Evolutionary conservation across 2,113 vertebrate genomes (phyloP).

Genomic region (Eclectus roratus): DNA sequence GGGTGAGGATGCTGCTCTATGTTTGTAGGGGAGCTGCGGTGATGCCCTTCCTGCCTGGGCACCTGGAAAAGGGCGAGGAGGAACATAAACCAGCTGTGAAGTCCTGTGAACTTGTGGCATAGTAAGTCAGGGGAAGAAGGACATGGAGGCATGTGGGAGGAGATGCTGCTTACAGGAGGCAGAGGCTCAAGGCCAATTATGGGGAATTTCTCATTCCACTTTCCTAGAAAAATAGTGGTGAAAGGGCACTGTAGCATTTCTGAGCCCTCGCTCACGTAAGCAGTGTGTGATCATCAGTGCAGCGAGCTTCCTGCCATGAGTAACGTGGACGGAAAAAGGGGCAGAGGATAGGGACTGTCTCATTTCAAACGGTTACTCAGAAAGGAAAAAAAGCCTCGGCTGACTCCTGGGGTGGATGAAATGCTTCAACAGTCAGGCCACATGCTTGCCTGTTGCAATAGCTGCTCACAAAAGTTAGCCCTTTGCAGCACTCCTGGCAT

Average conservation of each 20-base stretch:
- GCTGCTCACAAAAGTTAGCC: neutral
- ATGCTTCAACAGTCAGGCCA: neutral
- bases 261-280: neutral
- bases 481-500: neutral
- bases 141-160: neutral
- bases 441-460: neutral
- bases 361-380: neutral
- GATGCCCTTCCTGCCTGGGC: neutral
- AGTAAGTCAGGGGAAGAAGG: neutral
- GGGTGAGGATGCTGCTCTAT: neutral
- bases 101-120: neutral
- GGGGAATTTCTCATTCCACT: neutral
- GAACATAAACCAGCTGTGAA: neutral
- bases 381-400: neutral
- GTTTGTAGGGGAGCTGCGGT: neutral
- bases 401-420: neutral
- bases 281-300: neutral
- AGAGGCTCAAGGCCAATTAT: neutral
- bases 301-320: neutral
- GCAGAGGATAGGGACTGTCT: neutral
- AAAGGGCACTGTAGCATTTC: neutral
- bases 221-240: neutral
- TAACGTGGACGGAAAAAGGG: neutral
- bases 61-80: fast-evolving
- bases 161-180: neutral